Conservation (phyloP, 2,113 vertebrate genomes). For the Tamias sibiricus region DNA sequence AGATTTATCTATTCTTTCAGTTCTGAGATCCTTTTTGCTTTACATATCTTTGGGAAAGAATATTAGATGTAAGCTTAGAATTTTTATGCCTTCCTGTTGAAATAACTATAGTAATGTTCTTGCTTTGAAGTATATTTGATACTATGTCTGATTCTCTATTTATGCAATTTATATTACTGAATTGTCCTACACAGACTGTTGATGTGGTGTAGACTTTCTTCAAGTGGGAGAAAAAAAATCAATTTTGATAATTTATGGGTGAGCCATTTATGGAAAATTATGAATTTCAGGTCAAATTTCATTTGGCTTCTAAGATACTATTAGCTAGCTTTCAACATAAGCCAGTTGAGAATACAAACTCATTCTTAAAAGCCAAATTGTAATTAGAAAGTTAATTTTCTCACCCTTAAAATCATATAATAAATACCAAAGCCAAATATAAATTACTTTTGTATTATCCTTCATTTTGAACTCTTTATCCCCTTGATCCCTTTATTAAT, state of each 20-base stretch:
- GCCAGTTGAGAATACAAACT: slow-evolving; percentile 52
- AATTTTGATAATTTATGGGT: slow-evolving; percentile 7
- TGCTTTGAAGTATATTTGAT: not conserved
- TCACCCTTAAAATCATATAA: slow-evolving; percentile 52
- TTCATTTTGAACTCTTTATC: slow-evolving; percentile 54
- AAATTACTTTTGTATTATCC: slow-evolving; percentile 60
- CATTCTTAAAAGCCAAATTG: slow-evolving; percentile 48
- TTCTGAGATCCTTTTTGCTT: not conserved
- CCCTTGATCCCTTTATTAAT: slow-evolving; percentile 59
- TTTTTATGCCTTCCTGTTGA: not conserved
- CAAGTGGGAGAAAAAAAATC: slow-evolving; percentile 2
- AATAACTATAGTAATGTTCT: slow-evolving; percentile 13
- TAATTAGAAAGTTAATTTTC: slow-evolving; percentile 76
- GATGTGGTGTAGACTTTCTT: not conserved
- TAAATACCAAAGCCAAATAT: slow-evolving; percentile 53
- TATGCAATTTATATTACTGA: not conserved
- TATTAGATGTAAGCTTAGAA: not conserved
- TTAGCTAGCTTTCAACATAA: slow-evolving; percentile 41
- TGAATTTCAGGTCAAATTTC: slow-evolving; percentile 46
- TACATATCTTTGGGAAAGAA: not conserved
- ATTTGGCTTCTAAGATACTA: not conserved
- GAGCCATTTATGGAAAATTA: slow-evolving; percentile 22
- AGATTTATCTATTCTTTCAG: not conserved
- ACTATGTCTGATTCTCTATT: not conserved
- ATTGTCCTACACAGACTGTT: not conserved